A percentile compares a stretch with the other conserved stretches of the same genome.
Conservation (phyloP, 2,888 invertebrate genomes). For the Eustalomyia histrio region DNA sequence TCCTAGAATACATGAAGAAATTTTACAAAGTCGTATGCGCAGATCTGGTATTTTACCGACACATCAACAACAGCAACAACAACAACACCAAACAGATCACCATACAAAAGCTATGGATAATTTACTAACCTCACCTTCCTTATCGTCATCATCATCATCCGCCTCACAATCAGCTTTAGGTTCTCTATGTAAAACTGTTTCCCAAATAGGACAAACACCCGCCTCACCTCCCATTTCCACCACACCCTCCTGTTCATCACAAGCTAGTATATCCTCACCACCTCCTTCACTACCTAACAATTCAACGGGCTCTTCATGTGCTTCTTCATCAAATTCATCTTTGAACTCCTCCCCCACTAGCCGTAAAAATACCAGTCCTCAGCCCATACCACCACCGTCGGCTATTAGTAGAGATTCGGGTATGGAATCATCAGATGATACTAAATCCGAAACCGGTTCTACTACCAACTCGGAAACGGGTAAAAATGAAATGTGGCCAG, state of each 20-base stretch:
- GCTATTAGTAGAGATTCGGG: conserved; percentile 79
- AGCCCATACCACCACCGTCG: conserved; percentile 78
- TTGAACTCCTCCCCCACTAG: conserved; percentile 73
- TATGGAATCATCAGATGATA: conserved; percentile 79
- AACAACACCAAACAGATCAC: not conserved
- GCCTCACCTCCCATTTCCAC: conserved; percentile 69
- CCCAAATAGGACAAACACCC: conserved; percentile 82
- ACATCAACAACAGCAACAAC: not conserved
- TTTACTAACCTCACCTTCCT: conserved; percentile 42
- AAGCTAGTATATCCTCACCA: conserved; percentile 70
- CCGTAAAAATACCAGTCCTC: conserved; percentile 74
- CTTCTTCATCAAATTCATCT: conserved; percentile 71
- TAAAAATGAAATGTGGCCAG: conserved; percentile 88
- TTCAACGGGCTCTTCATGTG: conserved; percentile 69
- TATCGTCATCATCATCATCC: conserved; percentile 56
- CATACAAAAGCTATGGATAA: conserved; percentile 31
- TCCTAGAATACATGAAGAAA: conserved; percentile 79
- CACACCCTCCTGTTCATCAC: conserved; percentile 70
- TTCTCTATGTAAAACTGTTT: conserved; percentile 85
- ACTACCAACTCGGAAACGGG: conserved; percentile 77
- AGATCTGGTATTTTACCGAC: conserved; percentile 72
- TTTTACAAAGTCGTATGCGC: conserved; percentile 76
- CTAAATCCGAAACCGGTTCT: conserved; percentile 78
- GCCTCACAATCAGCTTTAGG: conserved; percentile 82
- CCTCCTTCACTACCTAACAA: conserved; percentile 68